A percentile compares a stretch with the other conserved stretches of the same genome.
Conservation (phyloP, 2,888 invertebrate genomes). For the Drosophila cyrtoloma region DNA sequence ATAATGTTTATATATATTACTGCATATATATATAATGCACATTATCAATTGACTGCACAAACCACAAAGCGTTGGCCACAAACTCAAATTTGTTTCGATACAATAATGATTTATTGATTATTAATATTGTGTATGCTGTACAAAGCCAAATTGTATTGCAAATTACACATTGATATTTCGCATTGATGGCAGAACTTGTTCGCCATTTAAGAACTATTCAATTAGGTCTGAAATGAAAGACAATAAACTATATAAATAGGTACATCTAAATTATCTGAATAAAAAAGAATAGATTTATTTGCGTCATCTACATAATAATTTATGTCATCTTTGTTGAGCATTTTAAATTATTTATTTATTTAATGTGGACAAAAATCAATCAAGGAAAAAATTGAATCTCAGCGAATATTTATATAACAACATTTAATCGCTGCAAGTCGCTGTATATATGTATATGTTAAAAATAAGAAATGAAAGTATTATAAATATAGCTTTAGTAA, state of each 20-base stretch:
- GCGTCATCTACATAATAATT: background rate
- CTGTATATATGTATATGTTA: background rate
- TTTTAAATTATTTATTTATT: background rate
- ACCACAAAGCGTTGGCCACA: conserved; percentile 39
- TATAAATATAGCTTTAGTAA: background rate
- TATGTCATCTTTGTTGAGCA: background rate
- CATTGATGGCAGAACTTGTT: background rate
- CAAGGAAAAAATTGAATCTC: background rate
- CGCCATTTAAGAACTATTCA: background rate
- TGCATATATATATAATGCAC: conserved; percentile 16
- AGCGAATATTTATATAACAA: background rate
- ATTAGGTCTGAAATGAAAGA: background rate
- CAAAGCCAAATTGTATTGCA: conserved; percentile 8
- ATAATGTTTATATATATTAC: background rate
- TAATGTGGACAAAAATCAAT: background rate
- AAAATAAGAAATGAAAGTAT: background rate
- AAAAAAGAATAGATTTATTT: background rate
- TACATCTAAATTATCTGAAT: background rate
- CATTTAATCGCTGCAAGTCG: background rate
- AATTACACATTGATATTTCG: background rate
- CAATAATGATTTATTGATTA: conserved; percentile 49
- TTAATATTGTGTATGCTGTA: conserved; percentile 16
- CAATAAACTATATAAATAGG: background rate
- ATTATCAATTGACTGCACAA: conserved; percentile 34
- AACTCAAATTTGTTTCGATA: conserved; percentile 25